Percentiles rank a stretch among this genome's conserved stretches.
These are phyloP conservation scores for Hoplodrina ambigua DNA, from an alignment of 2,888 invertebrate genomes.

Conservation along the genomic window DNA sequence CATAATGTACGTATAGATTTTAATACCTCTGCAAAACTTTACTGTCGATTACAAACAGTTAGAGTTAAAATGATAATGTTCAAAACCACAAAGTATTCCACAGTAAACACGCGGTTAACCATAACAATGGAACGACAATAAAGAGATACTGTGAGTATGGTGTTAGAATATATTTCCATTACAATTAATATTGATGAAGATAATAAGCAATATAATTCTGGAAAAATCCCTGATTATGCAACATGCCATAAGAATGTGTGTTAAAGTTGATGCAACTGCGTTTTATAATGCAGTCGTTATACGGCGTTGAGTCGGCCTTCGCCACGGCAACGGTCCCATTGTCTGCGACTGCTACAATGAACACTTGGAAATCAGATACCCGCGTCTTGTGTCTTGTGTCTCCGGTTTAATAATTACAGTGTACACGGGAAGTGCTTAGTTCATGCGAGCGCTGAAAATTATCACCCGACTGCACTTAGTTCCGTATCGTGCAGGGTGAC, in stretches of 20 bases:
- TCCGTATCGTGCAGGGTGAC: slow-evolving; percentile 35
- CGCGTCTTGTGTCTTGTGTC: slow-evolving; percentile 80
- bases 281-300: slow-evolving; percentile 83
- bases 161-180: slow-evolving; percentile 53
- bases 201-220: slow-evolving; percentile 35
- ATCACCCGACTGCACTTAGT: slow-evolving; percentile 34
- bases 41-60: slow-evolving; percentile 9
- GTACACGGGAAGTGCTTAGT: slow-evolving; percentile 71
- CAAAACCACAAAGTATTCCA: slow-evolving; percentile 53
- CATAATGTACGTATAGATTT: background rate
- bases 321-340: slow-evolving; percentile 86
- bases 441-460: slow-evolving; percentile 53
- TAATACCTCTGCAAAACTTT: slow-evolving; percentile 3
- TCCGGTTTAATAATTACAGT: slow-evolving; percentile 79
- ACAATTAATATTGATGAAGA: slow-evolving; percentile 47
- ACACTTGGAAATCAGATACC: slow-evolving; percentile 87
- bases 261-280: slow-evolving; percentile 68
- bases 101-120: slow-evolving; percentile 56
- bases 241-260: slow-evolving; percentile 69
- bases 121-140: slow-evolving; percentile 49
- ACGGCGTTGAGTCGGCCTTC: slow-evolving; percentile 86
- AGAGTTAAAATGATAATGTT: slow-evolving; percentile 41
- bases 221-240: slow-evolving; percentile 58
- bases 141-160: slow-evolving; percentile 36
- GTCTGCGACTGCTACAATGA: slow-evolving; percentile 82